phyloP scores from a whole-genome alignment of 2,113 vertebrate species.

The Tilapia sparmanii region DNA sequence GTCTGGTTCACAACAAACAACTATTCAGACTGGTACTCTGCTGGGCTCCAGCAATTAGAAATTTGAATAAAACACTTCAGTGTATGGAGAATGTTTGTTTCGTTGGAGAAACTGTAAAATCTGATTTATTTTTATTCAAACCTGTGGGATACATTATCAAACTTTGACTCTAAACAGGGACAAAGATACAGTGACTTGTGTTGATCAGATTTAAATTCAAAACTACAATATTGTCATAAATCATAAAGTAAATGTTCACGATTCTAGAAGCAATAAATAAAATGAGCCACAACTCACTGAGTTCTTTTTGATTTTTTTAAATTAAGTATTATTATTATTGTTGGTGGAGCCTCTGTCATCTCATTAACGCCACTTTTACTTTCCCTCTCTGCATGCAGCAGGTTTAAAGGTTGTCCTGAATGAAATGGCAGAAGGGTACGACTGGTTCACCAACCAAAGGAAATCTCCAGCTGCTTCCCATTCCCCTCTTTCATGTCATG shows the following conservation, averaged over 20 bases:
- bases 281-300: accelerated
- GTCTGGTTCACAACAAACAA: accelerated
- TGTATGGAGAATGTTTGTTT: accelerated
- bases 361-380: neutral
- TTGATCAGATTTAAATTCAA: neutral
- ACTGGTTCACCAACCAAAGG: neutral
- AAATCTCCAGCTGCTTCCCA: neutral
- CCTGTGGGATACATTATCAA: neutral
- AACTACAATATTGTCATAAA: neutral
- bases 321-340: accelerated
- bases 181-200: neutral
- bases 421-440: neutral
- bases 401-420: neutral
- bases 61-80: accelerated
- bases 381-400: neutral
- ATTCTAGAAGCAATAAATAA: neutral
- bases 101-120: neutral
- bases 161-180: accelerated
- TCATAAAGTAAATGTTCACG: neutral
- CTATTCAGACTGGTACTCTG: accelerated
- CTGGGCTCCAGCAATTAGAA: neutral
- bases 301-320: neutral
- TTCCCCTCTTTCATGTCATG: neutral
- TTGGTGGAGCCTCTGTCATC: neutral
- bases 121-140: neutral